These are phyloP conservation scores for Turnix velox DNA, from an alignment of 2,113 vertebrate genomes.

Conservation along the genomic window DNA sequence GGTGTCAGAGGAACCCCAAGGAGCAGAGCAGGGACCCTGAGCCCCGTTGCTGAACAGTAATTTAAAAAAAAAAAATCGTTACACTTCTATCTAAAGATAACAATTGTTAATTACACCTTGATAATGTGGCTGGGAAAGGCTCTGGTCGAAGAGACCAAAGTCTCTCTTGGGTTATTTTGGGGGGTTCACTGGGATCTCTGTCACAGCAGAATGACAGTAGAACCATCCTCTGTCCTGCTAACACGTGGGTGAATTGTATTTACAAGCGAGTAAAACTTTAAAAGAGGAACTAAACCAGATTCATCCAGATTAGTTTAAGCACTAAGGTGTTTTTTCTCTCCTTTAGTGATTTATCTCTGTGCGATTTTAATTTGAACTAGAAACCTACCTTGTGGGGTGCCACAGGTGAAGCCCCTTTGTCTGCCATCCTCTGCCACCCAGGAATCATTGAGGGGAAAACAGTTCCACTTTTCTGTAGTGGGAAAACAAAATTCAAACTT, in stretches of 20 bases:
- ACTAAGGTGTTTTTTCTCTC: not conserved
- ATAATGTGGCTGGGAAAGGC: not conserved
- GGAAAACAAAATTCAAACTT: constrained; percentile 37
- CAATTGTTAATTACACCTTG: not conserved
- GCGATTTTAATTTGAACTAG: not conserved
- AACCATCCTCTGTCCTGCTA: not conserved
- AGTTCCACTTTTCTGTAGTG: not conserved
- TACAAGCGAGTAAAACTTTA: not conserved
- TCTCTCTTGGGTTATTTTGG: not conserved
- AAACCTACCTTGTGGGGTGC: rapidly evolving
- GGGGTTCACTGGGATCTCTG: not conserved
- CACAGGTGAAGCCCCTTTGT: rapidly evolving
- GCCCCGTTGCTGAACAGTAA: not conserved
- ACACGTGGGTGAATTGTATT: not conserved
- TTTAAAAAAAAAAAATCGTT: not conserved
- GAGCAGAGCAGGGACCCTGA: rapidly evolving
- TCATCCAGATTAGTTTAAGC: not conserved
- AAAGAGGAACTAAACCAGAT: not conserved
- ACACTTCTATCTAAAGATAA: not conserved
- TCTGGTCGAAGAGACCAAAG: not conserved
- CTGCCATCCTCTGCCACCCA: not conserved
- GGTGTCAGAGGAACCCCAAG: rapidly evolving
- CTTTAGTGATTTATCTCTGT: not conserved
- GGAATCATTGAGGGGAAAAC: not conserved
- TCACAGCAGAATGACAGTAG: not conserved